Evolutionary conservation across 2,113 vertebrate genomes (phyloP), one percentile per base, ranked within the genome.

Genomic region (Thunnus thynnus): DNA sequence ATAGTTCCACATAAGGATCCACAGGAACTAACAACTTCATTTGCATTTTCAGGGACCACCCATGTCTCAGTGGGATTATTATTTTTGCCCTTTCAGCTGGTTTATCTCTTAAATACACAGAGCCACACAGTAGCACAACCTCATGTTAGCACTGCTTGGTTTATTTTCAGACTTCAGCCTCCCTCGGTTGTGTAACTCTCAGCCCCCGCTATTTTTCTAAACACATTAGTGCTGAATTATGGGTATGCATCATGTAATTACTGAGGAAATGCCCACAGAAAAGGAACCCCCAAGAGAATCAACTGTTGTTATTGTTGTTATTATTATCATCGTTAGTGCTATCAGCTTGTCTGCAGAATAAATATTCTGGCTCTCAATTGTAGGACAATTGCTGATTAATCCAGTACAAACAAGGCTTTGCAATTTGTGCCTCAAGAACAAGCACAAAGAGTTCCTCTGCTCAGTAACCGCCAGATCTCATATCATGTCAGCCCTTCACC

Each of bases 271-370:
- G 82, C 84, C 86, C 87, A 74, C 78, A 78, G 92, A 92, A 91
- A 92, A 87, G 78, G 84, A 76, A 55, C 51, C 83, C 92, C 84
- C 85, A 51, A 60, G 90, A 85, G 91, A 84, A 78, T 66, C 69
- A 56, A 75, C 83, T 78, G 84, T 85, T 93, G 86, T 90, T 91
- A 93, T 90, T 90, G 79, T 86, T 91, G 81, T 93, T 92, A 86
- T 94, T 90, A 90, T 92, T 83, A 91, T 88, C 91, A 91, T 94
- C 91, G 90, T 94, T 91, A 88, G 81, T 27, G 83, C 79, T 88
- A 86, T 87, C 86, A 82, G 84, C 79, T 72, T 82, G 82, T 89
- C 88, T 88, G 90, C 80, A 75, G 84, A 87, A 90, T 91, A 92
- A 93, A 91, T 92, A 91, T 85, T 80, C 78, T 14, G 13, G 56